These are phyloP conservation scores for Stegodyphus mimosarum DNA, from an alignment of 1,140 invertebrate species.

Conservation along the genomic window DNA sequence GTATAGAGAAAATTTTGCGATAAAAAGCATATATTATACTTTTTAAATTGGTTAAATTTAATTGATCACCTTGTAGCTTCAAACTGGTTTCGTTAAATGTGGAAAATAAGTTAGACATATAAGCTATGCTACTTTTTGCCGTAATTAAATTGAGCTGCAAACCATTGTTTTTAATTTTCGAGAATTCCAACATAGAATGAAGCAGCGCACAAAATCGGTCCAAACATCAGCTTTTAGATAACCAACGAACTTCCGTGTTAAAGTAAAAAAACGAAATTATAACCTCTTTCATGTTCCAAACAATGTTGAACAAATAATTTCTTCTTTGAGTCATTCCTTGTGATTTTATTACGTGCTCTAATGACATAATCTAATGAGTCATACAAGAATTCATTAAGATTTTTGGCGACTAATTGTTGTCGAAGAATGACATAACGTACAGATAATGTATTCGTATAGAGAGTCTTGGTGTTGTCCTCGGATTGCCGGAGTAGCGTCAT, in stretches of 20 bases:
- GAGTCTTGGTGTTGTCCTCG: no score
- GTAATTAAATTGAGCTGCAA: slow-evolving; percentile 24
- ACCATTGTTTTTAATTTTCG: slow-evolving; percentile 24
- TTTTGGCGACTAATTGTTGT: no score
- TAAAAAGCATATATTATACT: slow-evolving; percentile 44
- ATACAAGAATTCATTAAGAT: no score
- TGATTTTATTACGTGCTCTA: no score
- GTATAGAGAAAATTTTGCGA: slow-evolving; percentile 52
- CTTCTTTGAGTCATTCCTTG: no score
- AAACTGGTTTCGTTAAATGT: slow-evolving; percentile 63
- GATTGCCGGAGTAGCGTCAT: no score
- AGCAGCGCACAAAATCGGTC: slow-evolving; percentile 14
- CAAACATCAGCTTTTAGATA: slow-evolving; percentile 16
- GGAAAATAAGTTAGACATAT: slow-evolving; percentile 62
- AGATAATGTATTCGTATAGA: no score
- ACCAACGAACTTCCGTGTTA: not conserved
- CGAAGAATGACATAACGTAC: no score
- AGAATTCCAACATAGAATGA: slow-evolving; percentile 7
- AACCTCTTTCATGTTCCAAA: not conserved
- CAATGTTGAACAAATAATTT: not conserved
- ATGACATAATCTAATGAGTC: no score
- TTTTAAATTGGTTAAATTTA: slow-evolving; percentile 62
- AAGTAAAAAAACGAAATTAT: not conserved
- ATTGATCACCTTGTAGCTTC: slow-evolving; percentile 59
- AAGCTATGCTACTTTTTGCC: slow-evolving; percentile 49